Evolutionary conservation across 2,113 vertebrate genomes (phyloP).

Genomic region (Ceratotherium simum): DNA sequence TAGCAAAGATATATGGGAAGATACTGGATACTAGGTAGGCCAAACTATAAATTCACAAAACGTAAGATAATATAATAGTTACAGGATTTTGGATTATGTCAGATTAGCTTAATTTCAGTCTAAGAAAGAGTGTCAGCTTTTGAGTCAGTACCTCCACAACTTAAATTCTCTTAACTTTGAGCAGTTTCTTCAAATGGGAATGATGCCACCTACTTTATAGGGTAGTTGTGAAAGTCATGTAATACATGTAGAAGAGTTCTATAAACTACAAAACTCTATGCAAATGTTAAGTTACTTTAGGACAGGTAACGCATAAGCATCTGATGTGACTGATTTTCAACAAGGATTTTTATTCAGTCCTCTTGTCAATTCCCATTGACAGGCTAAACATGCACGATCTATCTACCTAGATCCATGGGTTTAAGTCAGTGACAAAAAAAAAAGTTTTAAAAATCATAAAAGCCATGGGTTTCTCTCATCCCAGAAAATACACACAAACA

Average conservation of each 20-base stretch:
- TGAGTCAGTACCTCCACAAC: background rate
- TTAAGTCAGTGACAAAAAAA: background rate
- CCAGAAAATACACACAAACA: constrained; percentile 20
- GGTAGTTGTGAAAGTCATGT: background rate
- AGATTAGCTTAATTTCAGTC: constrained; percentile 11
- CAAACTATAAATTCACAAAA: constrained; percentile 59
- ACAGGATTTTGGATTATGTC: background rate
- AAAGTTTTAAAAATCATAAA: background rate
- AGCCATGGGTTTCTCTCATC: background rate
- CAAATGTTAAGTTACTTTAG: constrained; percentile 21
- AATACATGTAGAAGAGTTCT: background rate
- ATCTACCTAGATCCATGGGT: background rate
- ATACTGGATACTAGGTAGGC: background rate
- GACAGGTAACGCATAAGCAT: background rate
- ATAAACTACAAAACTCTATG: background rate
- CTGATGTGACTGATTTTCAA: background rate
- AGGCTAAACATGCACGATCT: constrained; percentile 33
- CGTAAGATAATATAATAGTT: background rate
- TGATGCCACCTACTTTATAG: background rate
- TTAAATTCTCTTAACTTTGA: constrained; percentile 49
- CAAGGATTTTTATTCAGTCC: constrained; percentile 44
- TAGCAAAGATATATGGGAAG: constrained; percentile 4
- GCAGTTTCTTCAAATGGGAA: constrained; percentile 56
- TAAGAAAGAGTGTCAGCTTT: background rate
- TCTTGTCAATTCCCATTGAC: background rate